Evolutionary conservation across 2,113 vertebrate species (phyloP).

Genomic region (Nothobranchius kuhntae): DNA sequence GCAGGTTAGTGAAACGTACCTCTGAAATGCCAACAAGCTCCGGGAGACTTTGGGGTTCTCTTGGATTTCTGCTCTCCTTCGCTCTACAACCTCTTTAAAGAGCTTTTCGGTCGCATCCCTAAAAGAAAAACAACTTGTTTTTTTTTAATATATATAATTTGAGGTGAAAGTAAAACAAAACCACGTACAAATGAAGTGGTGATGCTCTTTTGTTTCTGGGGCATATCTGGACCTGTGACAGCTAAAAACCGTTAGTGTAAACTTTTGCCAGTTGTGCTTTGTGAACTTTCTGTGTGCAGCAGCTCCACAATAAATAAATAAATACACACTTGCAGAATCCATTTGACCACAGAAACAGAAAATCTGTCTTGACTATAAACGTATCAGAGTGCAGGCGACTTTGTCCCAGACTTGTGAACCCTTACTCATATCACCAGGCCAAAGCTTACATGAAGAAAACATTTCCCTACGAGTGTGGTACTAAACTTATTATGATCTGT

Average conservation of each 20-base stretch:
- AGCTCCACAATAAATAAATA: not conserved
- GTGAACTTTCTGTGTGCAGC: not conserved
- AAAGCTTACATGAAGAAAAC: not conserved
- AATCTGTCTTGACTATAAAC: not conserved
- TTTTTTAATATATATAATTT: not conserved
- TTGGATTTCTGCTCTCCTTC: slow-evolving; percentile 84
- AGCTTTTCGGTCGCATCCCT: slow-evolving; percentile 92
- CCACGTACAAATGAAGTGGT: not conserved
- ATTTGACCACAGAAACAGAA: not conserved
- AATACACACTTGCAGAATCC: too few species aligned
- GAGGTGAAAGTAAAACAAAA: not conserved
- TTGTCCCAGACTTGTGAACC: not conserved
- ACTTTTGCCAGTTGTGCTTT: not conserved
- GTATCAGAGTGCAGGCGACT: not conserved
- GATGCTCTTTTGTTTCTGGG: too few species aligned
- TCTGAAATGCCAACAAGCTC: slow-evolving; percentile 87
- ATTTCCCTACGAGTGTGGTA: not conserved
- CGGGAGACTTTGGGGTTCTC: slow-evolving; percentile 78
- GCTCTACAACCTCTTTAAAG: slow-evolving; percentile 82
- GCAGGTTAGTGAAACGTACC: slow-evolving; percentile 45
- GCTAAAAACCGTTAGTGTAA: not conserved
- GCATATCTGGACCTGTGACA: not conserved
- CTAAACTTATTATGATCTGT: not conserved
- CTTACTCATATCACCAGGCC: not conserved
- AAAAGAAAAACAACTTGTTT: not conserved